These are phyloP conservation scores for Butastur rufipennis DNA, from an alignment of 2,113 vertebrate species.

Conservation along the genomic window DNA sequence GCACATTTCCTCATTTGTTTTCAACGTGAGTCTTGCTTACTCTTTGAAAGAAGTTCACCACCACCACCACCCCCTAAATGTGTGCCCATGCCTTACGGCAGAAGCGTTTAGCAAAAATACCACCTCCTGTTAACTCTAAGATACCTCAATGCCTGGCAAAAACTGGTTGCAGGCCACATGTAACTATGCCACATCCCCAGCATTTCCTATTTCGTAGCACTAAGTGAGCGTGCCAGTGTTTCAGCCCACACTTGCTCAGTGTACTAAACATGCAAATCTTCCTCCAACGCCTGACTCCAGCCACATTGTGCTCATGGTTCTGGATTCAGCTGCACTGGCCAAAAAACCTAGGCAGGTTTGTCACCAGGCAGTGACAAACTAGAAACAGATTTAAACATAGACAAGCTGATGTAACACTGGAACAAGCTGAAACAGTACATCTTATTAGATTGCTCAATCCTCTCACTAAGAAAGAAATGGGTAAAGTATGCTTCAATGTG, in stretches of 20 bases:
- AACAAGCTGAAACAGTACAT: background rate
- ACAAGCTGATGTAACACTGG: background rate
- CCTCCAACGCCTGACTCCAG: background rate
- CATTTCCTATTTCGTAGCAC: background rate
- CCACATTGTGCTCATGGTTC: fast-evolving
- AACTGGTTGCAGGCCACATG: background rate
- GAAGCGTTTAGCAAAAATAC: background rate
- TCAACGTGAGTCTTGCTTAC: background rate
- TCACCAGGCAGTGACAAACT: background rate
- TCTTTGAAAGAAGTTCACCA: background rate
- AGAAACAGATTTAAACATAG: background rate
- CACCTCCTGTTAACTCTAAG: background rate
- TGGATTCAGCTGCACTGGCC: background rate
- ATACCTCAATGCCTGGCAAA: background rate
- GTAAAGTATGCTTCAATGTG: background rate
- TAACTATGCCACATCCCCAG: background rate
- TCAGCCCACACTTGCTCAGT: background rate
- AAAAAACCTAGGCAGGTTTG: background rate
- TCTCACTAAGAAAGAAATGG: no score
- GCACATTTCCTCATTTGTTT: background rate
- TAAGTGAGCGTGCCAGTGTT: background rate
- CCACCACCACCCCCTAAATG: no score
- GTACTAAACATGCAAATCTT: background rate
- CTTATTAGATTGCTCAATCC: no score
- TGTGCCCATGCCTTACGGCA: background rate